Conservation (phyloP, 2,888 invertebrate species). For the Drosophila meridiana region DNA sequence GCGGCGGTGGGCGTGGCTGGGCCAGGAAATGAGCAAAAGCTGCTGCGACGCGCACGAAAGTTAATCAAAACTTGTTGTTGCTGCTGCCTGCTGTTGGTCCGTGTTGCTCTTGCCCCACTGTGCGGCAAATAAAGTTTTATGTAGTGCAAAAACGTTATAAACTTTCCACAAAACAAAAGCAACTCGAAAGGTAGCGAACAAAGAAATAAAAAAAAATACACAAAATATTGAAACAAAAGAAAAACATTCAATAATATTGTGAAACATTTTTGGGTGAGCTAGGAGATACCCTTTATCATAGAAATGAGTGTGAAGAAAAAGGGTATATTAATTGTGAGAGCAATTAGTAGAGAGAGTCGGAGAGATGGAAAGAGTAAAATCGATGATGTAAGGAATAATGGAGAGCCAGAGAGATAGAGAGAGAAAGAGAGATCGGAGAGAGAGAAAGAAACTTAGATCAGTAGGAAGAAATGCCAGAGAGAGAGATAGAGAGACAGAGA, state of each 20-base stretch:
- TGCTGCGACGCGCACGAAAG: slow-evolving; percentile 57
- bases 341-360: neutral
- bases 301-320: neutral
- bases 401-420: neutral
- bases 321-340: neutral
- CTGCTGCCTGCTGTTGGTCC: slow-evolving; percentile 2
- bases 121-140: slow-evolving; percentile 62
- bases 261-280: neutral
- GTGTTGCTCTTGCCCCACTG: slow-evolving; percentile 22
- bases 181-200: slow-evolving; percentile 39
- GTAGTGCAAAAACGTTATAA: slow-evolving; percentile 65
- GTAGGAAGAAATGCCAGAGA: neutral
- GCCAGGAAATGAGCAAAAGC: slow-evolving; percentile 69
- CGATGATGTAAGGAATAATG: neutral
- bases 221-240: slow-evolving; percentile 8
- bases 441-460: neutral
- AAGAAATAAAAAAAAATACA: slow-evolving; percentile 7
- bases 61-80: slow-evolving; percentile 65
- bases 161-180: slow-evolving; percentile 47
- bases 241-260: slow-evolving; percentile 38
- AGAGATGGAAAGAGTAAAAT: neutral
- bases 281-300: slow-evolving; percentile 11
- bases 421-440: neutral
- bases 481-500: neutral
- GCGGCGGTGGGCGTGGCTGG: slow-evolving; percentile 25